Evolutionary conservation across 37 sponge, comb jelly and placozoan species (phyloP), one percentile per base, ranked within the genome.

Genomic region (Spongilla lacustris): DNA sequence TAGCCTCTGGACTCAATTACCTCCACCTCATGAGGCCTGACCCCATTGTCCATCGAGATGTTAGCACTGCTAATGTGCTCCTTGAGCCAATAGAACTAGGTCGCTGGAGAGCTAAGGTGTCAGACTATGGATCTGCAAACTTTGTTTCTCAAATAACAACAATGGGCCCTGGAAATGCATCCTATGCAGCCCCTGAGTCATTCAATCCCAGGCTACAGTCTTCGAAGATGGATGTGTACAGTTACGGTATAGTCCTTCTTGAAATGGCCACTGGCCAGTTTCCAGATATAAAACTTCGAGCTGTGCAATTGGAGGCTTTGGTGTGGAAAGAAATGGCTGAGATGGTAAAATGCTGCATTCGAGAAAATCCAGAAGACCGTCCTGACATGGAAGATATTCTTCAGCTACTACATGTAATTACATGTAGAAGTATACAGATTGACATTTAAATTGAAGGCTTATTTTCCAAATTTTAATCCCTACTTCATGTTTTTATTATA

Each of bases 181-280:
- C 68, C 37, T 92, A 92, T 75, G 87, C 87, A 66, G 93, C 93
- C 25, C 93, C 93, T 13, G 93, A 93, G 36, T 86, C 84, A 12
- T 30, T n/a, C 71, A 67, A 69, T 66, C 75, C 82, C 17, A 76
- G 48, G 17, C 80, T 27, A 26, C 93, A 93, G 34, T 82, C 77
- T 22, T 81, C 90, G 19, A 90, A 89, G 35, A 89, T 93, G 84
- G 94, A 93, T 69, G 89, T 89, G n/a, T 93, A 73, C 84, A 93
- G 93, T 48, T 89, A 83, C 70, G 93, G 93, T 1, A 73, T 93
- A 0, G 80, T 93, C 31, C 74, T 86, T 75, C n/a, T 86, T 25
- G 93, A 93, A 81, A 84, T 93, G 86, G 76, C 78, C 37, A 29
- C 84, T 58, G 76, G 82, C 10, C 36, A 81, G 31, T 74, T 88